Evolutionary conservation across 2,888 invertebrate species (phyloP).

Genomic region (Listrodromus nycthemerus): DNA sequence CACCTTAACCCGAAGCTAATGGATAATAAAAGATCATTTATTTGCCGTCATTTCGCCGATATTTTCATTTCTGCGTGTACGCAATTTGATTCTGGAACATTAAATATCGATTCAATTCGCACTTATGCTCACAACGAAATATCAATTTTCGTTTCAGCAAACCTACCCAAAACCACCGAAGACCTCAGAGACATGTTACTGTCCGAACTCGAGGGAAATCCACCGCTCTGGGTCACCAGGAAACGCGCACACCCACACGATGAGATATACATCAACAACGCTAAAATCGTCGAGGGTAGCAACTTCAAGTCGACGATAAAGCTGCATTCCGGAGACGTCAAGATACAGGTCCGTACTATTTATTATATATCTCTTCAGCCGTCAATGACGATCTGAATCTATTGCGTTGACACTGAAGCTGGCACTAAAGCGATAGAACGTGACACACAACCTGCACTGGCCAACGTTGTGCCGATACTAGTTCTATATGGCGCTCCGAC

Average conservation of each 20-base stretch:
- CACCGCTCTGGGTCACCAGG: constrained; percentile 93
- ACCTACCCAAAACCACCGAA: constrained; percentile 89
- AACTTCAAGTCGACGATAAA: constrained; percentile 88
- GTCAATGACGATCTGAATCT: background rate
- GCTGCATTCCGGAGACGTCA: constrained; percentile 82
- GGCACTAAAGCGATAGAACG: too few relatives aligned
- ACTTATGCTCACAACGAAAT: background rate
- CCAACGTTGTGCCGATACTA: too few relatives aligned
- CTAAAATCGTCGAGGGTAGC: constrained; percentile 90
- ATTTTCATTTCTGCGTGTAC: too few relatives aligned
- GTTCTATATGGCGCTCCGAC: too few relatives aligned
- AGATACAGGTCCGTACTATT: constrained; percentile 86
- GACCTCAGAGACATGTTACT: constrained; percentile 90
- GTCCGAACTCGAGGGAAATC: constrained; percentile 93
- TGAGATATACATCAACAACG: constrained; percentile 95
- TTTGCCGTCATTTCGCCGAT: too few relatives aligned
- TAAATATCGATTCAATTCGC: background rate
- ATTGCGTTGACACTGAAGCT: too few relatives aligned
- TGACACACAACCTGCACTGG: too few relatives aligned
- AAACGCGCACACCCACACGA: constrained; percentile 87
- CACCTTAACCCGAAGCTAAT: too few relatives aligned
- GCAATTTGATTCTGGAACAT: too few relatives aligned
- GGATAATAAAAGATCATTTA: too few relatives aligned
- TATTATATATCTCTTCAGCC: constrained; percentile 19
- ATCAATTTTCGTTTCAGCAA: constrained; percentile 87